Evolutionary conservation across 2,888 invertebrate genomes (phyloP), one percentile per base, ranked within the genome.

Genomic region (Phengaris alcon): DNA sequence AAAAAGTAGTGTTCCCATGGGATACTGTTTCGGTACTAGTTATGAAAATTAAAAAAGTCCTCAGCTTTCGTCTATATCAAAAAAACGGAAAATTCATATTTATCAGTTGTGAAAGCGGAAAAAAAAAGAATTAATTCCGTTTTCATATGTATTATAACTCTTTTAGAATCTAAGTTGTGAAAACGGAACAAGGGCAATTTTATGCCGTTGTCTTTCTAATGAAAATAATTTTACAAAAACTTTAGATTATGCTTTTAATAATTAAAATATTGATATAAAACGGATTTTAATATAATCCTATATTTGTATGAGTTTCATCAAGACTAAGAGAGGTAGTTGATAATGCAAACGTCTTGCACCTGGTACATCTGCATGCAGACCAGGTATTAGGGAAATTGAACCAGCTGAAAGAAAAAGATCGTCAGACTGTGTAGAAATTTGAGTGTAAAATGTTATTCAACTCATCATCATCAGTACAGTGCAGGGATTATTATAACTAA

Each of bases 301-400:
- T 64, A 64, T 70, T 70, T 51, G 69, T 69, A 69, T 13, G 70
- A 74, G 35, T 75, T 69, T 75, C 69, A 75, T 68, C 75, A 69
- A 69, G 75, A 69, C 55, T 75, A 70, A 69, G 75, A 48, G 57
- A 79, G 77, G 70, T 74, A 64, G 73, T 77, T 70, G 73, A 76
- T 76, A 79, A 80, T 79, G 78, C 77, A 77, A 79, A 80, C 78
- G 76, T 78, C 70, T 74, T 77, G 77, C 80, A 80, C 77, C 81
- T 80, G 81, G 80, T 74, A 78, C 76, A 76, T 78, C 78, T 79
- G 77, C 79, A 75, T 77, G 77, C 75, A 75, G 76, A 79, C 77
- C 76, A 74, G 75, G 76, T 79, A 80, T 77, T 79, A 81, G 78
- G 79, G 76, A 79, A 79, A 79, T 78, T 78, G 78, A 78, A 55